Evolutionary conservation across 2,888 invertebrate genomes (phyloP), one percentile per base, ranked within the genome.

Genomic region (Malachius bipustulatus): DNA sequence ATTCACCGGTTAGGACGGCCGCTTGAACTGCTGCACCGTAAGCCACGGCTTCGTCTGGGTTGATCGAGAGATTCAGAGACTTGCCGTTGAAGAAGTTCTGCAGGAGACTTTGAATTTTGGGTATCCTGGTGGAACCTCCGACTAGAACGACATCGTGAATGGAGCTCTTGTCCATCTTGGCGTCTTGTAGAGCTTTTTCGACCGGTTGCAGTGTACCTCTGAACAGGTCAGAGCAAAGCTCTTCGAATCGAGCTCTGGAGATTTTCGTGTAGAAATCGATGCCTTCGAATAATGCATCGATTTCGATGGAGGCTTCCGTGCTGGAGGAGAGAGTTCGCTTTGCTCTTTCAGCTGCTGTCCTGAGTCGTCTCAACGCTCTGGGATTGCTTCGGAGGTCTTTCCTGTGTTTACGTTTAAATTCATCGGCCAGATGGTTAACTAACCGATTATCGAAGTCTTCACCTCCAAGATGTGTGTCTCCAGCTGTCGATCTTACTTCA

Each of bases 111-210:
- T 83, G 83, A 26, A 84, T 74, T 56, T 83, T 83, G 1, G 83
- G 84, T 36, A 84, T 83, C 39, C 82, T 71, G 1, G 79, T 83
- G 1, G 82, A 82, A 13, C 83, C 87, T 9, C 87, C 85, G 24
- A 87, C 85, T 16, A 87, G 65, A 0, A 87, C 84, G 2, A 87
- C 76, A 49, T 85, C 84, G 54, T 84, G 72, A 41, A 85, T 80
- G 43, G 72, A 67, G 24, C 67, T 64, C 54, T 85, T 84, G 60
- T 82, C 82, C 62, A 85, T 62, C 54, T 83, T 82, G 1, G 82
- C 82, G 53, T 83, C 84, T 32, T 69, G 66, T 9, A 84, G 62
- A 0, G 82, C 38, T 28, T 38, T 38, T 15, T 38, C 38, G 1
- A 38, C 38, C 4, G 38, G 38, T 11, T 36, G 33, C 2, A 39